phyloP scores from a whole-genome alignment of 2,113 vertebrate species.

The Prolemur simus region DNA sequence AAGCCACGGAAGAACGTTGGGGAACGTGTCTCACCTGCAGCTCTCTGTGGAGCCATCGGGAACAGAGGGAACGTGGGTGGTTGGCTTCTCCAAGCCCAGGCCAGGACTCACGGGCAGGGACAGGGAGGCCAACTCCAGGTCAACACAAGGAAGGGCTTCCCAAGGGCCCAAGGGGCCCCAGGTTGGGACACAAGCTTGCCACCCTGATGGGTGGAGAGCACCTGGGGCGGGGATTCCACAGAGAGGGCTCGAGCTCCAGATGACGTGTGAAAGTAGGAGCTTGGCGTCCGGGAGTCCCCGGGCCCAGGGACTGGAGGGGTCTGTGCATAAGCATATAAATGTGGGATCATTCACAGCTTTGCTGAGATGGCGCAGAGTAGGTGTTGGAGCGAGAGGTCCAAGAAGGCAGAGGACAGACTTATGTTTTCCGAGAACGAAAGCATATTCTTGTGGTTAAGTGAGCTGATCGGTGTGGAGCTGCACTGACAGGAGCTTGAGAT shows the following conservation, averaged over 20 bases:
- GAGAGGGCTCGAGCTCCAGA: neutral
- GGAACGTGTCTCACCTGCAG: neutral
- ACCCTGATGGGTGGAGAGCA: rapidly evolving
- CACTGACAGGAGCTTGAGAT: neutral
- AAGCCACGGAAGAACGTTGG: neutral
- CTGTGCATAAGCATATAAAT: neutral
- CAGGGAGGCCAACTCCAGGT: neutral
- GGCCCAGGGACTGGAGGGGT: neutral
- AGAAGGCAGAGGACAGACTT: neutral
- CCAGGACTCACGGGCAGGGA: neutral
- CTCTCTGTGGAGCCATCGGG: neutral
- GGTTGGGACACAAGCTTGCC: rapidly evolving
- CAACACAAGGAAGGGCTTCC: neutral
- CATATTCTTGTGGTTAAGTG: neutral
- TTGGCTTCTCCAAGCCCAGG: neutral
- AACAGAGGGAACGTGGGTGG: neutral
- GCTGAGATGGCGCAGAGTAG: neutral
- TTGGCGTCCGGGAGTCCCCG: neutral
- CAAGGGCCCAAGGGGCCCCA: neutral
- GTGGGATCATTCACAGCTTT: neutral
- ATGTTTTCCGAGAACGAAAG: neutral
- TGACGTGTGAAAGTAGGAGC: rapidly evolving
- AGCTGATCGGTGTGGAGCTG: neutral
- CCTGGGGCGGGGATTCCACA: neutral
- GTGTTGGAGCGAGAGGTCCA: neutral